A percentile compares a stretch with the other conserved stretches of the same genome.
phyloP scores from a whole-genome alignment of 2,888 invertebrate genomes.

The Zhuqinia jingwanae region DNA sequence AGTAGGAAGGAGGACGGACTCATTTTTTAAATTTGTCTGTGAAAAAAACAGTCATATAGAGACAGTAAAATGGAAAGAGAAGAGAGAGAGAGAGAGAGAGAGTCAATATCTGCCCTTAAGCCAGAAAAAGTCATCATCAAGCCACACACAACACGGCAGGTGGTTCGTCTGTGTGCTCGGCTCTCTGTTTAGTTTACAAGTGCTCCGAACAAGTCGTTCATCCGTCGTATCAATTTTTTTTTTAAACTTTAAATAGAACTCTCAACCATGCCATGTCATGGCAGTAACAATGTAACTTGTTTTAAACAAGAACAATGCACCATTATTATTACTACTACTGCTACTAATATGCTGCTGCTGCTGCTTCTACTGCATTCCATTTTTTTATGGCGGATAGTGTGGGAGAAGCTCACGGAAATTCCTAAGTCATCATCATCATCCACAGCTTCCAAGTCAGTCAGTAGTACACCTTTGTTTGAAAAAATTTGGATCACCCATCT shows the following conservation, averaged over 20 bases:
- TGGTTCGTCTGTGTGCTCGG: neutral
- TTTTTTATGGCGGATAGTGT: conserved; percentile 34
- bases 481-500: conserved; percentile 19
- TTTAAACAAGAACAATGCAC: conserved; percentile 1
- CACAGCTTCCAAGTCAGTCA: conserved; percentile 19
- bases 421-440: conserved; percentile 16
- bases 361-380: neutral
- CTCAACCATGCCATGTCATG: no score
- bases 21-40: conserved; percentile 10
- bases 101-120: conserved; percentile 17
- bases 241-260: no score
- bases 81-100: neutral
- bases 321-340: neutral
- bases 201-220: no score
- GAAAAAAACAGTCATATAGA: neutral
- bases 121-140: neutral
- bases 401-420: conserved; percentile 36
- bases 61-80: neutral
- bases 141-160: conserved; percentile 12
- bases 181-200: no score
- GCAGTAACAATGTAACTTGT: no score
- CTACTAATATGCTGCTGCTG: neutral
- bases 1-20: conserved; percentile 22
- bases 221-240: no score
- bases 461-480: conserved; percentile 7